Conservation (phyloP, 2,888 invertebrate species). For the Trichacis sp. region DNA sequence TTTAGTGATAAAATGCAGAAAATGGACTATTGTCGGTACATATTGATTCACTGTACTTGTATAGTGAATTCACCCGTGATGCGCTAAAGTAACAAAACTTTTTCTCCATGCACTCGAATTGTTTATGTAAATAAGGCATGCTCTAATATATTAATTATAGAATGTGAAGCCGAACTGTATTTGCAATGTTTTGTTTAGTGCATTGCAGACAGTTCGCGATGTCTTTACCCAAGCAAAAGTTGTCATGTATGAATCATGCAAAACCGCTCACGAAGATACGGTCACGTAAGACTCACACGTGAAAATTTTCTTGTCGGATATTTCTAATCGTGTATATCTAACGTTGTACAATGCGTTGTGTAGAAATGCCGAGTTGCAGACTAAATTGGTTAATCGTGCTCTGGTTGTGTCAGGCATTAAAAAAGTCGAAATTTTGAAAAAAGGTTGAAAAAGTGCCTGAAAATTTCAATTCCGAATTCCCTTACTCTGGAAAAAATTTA, state of each 20-base stretch:
- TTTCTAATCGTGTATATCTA: constrained; percentile 23
- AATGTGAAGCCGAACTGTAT: constrained; percentile 9
- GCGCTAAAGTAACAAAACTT: not conserved
- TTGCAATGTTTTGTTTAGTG: constrained; percentile 11
- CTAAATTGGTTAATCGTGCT: constrained; percentile 61
- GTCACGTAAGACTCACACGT: not conserved
- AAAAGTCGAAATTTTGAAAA: not conserved
- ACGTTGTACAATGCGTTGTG: constrained; percentile 30
- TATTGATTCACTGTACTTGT: too few relatives aligned
- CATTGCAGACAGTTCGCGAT: constrained; percentile 22
- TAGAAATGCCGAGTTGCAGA: constrained; percentile 55
- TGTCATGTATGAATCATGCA: not conserved
- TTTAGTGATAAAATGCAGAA: too few relatives aligned
- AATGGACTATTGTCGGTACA: too few relatives aligned
- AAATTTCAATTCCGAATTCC: not conserved
- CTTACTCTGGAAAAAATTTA: too few relatives aligned
- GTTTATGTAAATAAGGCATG: constrained; percentile 7
- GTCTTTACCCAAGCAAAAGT: constrained; percentile 10
- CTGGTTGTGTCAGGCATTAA: constrained; percentile 18
- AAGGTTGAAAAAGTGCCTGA: constrained; percentile 19
- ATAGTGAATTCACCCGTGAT: not conserved
- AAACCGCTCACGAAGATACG: not conserved
- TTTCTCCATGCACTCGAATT: not conserved
- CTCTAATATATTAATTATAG: constrained; percentile 9
- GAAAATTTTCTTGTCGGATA: not conserved